Conservation (phyloP, 2,888 invertebrate species). For the Lampropteryx suffumata region DNA sequence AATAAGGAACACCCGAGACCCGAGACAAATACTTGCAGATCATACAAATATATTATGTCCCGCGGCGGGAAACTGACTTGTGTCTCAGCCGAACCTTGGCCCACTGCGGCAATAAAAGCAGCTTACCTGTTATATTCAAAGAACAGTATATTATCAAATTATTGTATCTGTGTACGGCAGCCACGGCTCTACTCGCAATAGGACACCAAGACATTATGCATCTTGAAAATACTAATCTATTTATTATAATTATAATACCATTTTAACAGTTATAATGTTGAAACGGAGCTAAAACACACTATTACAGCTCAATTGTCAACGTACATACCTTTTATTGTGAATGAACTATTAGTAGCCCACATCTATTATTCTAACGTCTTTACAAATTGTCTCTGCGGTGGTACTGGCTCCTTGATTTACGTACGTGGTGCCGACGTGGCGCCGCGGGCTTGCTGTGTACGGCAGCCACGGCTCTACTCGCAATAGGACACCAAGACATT, state of each 20-base stretch:
- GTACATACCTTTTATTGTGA: slow-evolving; percentile 14
- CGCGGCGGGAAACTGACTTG: too few species aligned
- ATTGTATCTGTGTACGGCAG: slow-evolving; percentile 7
- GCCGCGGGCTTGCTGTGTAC: slow-evolving; percentile 24
- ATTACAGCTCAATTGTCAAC: slow-evolving; percentile 6
- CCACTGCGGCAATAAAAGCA: too few species aligned
- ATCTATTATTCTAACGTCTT: slow-evolving; percentile 31
- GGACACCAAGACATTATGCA: slow-evolving; percentile 4
- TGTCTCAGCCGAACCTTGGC: too few species aligned
- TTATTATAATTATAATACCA: too few species aligned
- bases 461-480: background rate
- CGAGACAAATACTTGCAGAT: too few species aligned
- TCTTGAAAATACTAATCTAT: too few species aligned
- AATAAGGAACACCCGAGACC: too few species aligned
- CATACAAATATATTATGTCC: too few species aligned
- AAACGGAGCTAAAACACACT: background rate
- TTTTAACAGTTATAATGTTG: too few species aligned
- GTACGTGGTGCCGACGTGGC: slow-evolving; percentile 33
- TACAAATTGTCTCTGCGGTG: slow-evolving; percentile 32
- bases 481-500: slow-evolving; percentile 4
- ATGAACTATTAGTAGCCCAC: slow-evolving; percentile 25
- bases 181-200: background rate
- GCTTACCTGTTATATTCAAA: too few species aligned
- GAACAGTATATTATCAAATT: too few species aligned
- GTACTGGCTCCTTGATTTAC: slow-evolving; percentile 35